phyloP scores from a whole-genome alignment of 2,113 vertebrate genomes.

The Miniopterus natalensis region DNA sequence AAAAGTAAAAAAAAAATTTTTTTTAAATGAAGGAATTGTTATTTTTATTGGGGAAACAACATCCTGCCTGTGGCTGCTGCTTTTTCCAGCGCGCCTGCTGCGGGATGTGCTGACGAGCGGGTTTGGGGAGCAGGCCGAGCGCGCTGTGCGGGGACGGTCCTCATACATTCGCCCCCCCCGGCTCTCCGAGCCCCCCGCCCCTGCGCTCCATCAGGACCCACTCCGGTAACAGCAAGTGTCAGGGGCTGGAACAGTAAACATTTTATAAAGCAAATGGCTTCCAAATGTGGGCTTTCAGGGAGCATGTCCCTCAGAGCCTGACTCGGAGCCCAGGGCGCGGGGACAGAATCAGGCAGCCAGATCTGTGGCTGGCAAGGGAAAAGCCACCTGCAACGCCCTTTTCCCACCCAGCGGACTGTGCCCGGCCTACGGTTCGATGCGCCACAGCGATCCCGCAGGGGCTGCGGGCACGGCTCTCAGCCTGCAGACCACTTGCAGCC shows the following conservation, averaged over 20 bases:
- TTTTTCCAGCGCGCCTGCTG: background rate
- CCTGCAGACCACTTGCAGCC: background rate
- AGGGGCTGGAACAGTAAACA: slow-evolving; percentile 80
- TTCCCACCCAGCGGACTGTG: background rate
- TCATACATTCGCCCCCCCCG: background rate
- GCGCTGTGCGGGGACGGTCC: no score
- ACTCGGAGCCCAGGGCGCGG: background rate
- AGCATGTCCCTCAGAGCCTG: background rate
- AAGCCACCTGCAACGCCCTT: background rate
- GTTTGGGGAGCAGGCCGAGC: no score
- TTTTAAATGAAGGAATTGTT: background rate
- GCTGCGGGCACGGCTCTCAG: background rate
- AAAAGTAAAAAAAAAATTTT: background rate
- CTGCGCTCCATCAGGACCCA: slow-evolving; percentile 65
- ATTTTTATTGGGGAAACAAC: slow-evolving; percentile 58
- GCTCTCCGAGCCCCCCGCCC: slow-evolving; percentile 36
- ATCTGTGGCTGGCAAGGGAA: background rate
- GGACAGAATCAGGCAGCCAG: background rate
- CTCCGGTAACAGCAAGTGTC: slow-evolving; percentile 74
- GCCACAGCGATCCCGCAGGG: rapidly evolving
- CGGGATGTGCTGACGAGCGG: background rate
- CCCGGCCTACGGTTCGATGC: background rate
- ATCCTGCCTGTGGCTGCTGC: background rate
- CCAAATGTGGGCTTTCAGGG: slow-evolving; percentile 75
- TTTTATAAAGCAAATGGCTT: slow-evolving; percentile 80